Conservation (phyloP, 2,113 vertebrate species). For the Hemiprocne comata region DNA sequence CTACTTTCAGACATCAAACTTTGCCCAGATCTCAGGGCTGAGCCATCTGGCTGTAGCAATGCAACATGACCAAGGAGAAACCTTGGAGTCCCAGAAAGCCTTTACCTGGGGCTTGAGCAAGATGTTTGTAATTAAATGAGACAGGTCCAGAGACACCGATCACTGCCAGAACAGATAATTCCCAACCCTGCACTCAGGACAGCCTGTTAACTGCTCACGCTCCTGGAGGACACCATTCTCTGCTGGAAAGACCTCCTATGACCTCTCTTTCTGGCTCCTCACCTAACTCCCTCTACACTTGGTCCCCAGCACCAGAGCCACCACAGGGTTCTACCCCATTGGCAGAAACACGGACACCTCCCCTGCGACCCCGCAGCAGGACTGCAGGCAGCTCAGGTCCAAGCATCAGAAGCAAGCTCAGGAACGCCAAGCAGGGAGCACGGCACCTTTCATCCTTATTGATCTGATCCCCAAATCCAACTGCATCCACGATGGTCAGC, state of each 20-base stretch:
- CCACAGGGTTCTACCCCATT: neutral
- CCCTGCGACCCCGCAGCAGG: neutral
- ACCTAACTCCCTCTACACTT: neutral
- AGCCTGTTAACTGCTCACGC: neutral
- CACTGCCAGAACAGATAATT: neutral
- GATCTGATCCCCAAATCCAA: constrained; percentile 97
- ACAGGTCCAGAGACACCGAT: neutral
- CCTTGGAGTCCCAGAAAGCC: neutral
- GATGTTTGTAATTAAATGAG: neutral
- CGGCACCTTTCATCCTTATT: constrained; percentile 93
- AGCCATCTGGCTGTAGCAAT: neutral
- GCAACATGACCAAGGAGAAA: neutral
- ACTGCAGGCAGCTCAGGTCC: neutral
- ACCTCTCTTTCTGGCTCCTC: neutral
- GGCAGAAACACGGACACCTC: neutral
- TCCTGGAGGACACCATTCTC: neutral
- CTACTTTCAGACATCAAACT: neutral
- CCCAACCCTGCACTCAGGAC: neutral
- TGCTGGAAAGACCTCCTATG: neutral
- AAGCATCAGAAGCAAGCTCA: neutral
- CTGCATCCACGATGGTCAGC: constrained; percentile 93
- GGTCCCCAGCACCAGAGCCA: neutral
- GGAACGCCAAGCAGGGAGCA: neutral
- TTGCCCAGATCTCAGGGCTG: neutral
- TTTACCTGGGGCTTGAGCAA: neutral